Evolutionary conservation across 2,113 vertebrate species (phyloP), one percentile per base, ranked within the genome.

Genomic region (Grus americana): DNA sequence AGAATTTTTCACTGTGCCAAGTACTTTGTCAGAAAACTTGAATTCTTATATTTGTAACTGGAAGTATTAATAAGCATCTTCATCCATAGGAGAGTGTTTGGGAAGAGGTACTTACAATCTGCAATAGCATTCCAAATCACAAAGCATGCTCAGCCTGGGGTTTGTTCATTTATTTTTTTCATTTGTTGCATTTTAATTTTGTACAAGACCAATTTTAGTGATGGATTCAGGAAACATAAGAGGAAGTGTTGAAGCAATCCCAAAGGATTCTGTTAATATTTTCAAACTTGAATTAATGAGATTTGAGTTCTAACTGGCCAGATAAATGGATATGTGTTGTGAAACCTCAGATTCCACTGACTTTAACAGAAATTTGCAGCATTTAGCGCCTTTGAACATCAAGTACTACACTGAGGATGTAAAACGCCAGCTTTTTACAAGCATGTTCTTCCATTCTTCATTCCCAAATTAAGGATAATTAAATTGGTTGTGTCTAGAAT

Each of bases 391-490:
- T 92, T 91, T 81, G 84, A 84, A 66, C 58, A 62, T 92, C 36
- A 76, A 17, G 18, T 57, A 63, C 34, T 88, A 80, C 49, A 57
- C 19, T 70, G 52, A 84, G 49, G 38, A 49, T 86, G n/a, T 90
- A 90, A 89, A 58, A 19, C 16, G 11, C 12, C 16, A 75, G 24
- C 36, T 78, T 94, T 80, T 90, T 72, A 67, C 21, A 73, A 74
- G 57, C 27, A 36, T 22, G 30, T 79, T 86, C 71, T 93, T 95
- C 38, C 19, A 27, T 12, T 81, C 63, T 66, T 85, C 9, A 15
- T 91, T 94, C 67, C 78, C 94, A 84, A 93, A 76, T 91, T 87
- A 34, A 92, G 65, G 79, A 70, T 84, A 88, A 91, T 95, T 91
- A 79, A 79, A 94, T 88, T 87, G 58, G 59, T 85, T 87, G 19